Conservation (phyloP, 1,140 invertebrate species). For the Anadara kagoshimensis region DNA sequence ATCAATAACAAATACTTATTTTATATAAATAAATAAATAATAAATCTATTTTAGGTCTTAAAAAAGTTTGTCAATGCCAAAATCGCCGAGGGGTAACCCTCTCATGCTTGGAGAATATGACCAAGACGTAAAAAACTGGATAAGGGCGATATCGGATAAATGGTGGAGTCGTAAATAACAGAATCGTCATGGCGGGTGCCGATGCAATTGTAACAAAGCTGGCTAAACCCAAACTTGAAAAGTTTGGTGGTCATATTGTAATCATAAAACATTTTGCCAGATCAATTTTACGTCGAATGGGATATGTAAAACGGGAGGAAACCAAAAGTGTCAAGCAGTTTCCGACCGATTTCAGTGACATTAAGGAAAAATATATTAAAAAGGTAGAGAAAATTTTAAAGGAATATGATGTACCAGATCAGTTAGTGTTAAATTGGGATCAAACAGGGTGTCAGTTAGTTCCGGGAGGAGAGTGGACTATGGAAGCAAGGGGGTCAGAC, state of each 20-base stretch:
- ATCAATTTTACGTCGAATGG: conserved; percentile 36
- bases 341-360: conserved; percentile 32
- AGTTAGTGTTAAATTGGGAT: conserved; percentile 10
- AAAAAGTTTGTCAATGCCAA: no score
- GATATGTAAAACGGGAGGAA: conserved; percentile 41
- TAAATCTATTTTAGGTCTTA: no score
- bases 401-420: background rate
- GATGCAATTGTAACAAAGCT: conserved; percentile 17
- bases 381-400: conserved; percentile 15
- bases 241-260: conserved; percentile 25
- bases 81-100: background rate
- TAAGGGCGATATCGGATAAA: background rate
- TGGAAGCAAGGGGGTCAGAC: background rate
- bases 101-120: background rate
- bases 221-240: background rate
- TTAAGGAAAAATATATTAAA: conserved; percentile 16
- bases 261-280: conserved; percentile 16
- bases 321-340: conserved; percentile 23
- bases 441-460: conserved; percentile 20
- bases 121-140: background rate
- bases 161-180: conserved; percentile 6
- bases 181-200: conserved; percentile 5
- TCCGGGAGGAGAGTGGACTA: conserved; percentile 13
- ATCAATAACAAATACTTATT: no score
- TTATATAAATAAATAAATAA: no score